phyloP scores from a whole-genome alignment of 2,797 vertebrate species.

The Tiaroga cobitis region DNA sequence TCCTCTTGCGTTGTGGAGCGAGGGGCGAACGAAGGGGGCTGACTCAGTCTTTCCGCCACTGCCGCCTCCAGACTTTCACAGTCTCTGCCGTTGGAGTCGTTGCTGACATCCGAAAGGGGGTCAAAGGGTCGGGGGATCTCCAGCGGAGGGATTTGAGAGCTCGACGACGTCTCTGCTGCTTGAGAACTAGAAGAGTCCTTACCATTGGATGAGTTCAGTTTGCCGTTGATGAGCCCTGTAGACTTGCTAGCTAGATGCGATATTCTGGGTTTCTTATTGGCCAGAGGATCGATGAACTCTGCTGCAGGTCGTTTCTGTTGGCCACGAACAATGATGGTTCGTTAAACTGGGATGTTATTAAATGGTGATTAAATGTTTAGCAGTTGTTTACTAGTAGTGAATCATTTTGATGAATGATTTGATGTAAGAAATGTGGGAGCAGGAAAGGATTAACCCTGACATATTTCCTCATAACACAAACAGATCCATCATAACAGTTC shows the following conservation, averaged over 20 bases:
- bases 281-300: constrained; percentile 91
- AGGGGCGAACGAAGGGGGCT: constrained; percentile 65
- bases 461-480: background rate
- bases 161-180: constrained; percentile 70
- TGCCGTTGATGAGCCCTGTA: constrained; percentile 85
- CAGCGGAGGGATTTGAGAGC: constrained; percentile 78
- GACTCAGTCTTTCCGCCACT: constrained; percentile 77
- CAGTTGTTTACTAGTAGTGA: background rate
- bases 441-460: background rate
- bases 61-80: constrained; percentile 80
- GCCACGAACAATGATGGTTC: constrained; percentile 35
- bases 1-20: constrained; percentile 45
- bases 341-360: constrained; percentile 15
- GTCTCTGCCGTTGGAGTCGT: constrained; percentile 88
- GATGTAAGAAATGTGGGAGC: background rate
- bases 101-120: constrained; percentile 90
- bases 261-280: constrained; percentile 93
- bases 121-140: constrained; percentile 87
- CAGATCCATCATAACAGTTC: background rate
- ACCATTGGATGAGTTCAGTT: constrained; percentile 80
- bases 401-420: background rate
- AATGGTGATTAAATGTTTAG: background rate
- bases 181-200: constrained; percentile 73
- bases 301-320: constrained; percentile 87
- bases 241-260: constrained; percentile 88